Percentiles rank a stretch among this genome's conserved stretches.
These are phyloP conservation scores for Scylla paramamosain DNA, from an alignment of 1,140 invertebrate genomes.

Conservation along the genomic window DNA sequence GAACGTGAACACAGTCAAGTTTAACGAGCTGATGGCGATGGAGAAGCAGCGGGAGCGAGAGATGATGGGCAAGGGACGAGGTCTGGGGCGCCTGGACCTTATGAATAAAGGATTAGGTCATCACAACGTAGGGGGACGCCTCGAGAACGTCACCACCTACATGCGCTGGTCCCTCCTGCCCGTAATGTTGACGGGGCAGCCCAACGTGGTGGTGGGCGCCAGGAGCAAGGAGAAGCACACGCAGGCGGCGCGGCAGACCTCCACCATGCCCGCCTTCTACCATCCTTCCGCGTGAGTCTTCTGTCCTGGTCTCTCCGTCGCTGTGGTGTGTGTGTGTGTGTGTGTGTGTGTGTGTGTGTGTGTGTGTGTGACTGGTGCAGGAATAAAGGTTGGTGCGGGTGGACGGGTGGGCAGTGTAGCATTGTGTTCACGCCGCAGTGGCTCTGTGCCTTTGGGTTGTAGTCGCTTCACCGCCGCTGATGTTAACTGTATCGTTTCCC, in stretches of 20 bases:
- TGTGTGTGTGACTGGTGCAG: no score
- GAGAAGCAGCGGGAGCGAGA: slow-evolving; percentile 92
- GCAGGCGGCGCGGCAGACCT: slow-evolving; percentile 91
- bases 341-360: no score
- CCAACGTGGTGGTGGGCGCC: slow-evolving; percentile 83
- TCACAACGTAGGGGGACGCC: background rate
- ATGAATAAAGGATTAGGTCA: background rate
- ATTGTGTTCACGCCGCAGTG: no score
- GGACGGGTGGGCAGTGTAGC: no score
- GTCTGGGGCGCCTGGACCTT: background rate
- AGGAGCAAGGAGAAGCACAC: slow-evolving; percentile 92
- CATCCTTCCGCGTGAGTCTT: slow-evolving; percentile 86
- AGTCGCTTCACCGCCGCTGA: no score
- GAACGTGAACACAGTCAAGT: slow-evolving; percentile 93
- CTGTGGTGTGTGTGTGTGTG: no score
- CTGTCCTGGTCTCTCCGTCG: background rate
- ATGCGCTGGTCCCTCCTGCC: slow-evolving; percentile 63
- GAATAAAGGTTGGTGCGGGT: no score
- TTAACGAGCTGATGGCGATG: slow-evolving; percentile 94
- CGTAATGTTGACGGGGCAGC: slow-evolving; percentile 48
- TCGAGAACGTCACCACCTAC: slow-evolving; percentile 43
- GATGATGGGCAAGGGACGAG: slow-evolving; percentile 43
- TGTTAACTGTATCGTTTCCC: no score
- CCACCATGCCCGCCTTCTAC: slow-evolving; percentile 91
- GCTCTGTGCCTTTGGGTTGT: no score